These are phyloP conservation scores for Lithophane semibrunnea DNA, from an alignment of 2,888 invertebrate species.

Conservation along the genomic window DNA sequence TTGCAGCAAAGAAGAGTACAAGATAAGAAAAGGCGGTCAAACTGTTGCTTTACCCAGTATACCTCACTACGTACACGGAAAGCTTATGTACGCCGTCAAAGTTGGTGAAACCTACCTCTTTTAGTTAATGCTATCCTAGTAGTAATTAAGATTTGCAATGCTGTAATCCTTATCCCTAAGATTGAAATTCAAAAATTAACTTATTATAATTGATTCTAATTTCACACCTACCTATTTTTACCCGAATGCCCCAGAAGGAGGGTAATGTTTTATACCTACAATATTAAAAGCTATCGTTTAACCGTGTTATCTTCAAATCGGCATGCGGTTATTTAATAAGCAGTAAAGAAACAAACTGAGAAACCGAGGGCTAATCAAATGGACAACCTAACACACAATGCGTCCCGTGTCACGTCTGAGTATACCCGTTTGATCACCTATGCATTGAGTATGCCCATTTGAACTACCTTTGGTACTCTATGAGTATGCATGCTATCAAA, in stretches of 20 bases:
- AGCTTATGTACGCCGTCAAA: slow-evolving; percentile 84
- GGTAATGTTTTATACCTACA: not conserved
- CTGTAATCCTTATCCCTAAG: slow-evolving; percentile 55
- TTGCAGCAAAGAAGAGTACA: slow-evolving; percentile 83
- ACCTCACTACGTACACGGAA: slow-evolving; percentile 83
- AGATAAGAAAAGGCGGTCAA: slow-evolving; percentile 73
- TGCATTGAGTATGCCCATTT: no score
- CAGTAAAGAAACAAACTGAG: not conserved
- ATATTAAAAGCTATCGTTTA: not conserved
- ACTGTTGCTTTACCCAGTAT: slow-evolving; percentile 69
- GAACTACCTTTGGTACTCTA: no score
- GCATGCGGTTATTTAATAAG: not conserved
- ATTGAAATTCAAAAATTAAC: slow-evolving; percentile 33
- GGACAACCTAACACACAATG: not conserved
- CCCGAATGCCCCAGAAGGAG: no score
- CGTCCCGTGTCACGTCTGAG: no score
- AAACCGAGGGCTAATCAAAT: not conserved
- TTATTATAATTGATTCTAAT: not conserved
- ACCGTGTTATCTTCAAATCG: not conserved
- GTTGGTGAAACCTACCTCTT: slow-evolving; percentile 74
- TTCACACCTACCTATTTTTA: not conserved
- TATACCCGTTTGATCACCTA: no score
- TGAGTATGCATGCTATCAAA: no score
- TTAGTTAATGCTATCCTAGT: slow-evolving; percentile 56
- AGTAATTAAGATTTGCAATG: slow-evolving; percentile 63